A percentile compares a stretch with the other conserved stretches of the same genome.
Evolutionary conservation across 2,113 vertebrate species (phyloP).

Genomic region (Sapajus apella): DNA sequence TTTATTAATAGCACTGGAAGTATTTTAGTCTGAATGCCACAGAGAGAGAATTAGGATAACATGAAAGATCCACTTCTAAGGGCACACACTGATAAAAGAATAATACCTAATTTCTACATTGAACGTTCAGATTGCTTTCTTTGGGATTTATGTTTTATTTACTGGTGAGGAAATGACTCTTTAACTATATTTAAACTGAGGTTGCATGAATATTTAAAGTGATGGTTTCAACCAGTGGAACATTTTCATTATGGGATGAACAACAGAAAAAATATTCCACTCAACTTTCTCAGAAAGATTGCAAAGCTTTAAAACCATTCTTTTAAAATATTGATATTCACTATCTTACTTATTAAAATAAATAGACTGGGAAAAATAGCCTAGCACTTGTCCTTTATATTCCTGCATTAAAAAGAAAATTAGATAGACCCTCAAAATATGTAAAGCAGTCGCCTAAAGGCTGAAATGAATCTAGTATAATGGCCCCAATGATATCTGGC

Average conservation of each 20-base stretch:
- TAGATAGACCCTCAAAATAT: neutral
- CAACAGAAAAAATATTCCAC: neutral
- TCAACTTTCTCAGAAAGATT: neutral
- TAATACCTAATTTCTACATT: neutral
- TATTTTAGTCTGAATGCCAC: neutral
- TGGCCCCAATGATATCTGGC: accelerated
- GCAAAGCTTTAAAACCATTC: neutral
- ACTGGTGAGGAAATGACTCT: neutral
- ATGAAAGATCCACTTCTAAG: neutral
- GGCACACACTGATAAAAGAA: neutral
- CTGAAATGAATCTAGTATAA: neutral
- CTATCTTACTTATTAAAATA: neutral
- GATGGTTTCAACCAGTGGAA: neutral
- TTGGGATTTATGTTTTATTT: slow-evolving; percentile 33
- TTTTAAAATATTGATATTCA: neutral
- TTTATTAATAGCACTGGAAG: neutral
- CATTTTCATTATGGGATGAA: neutral
- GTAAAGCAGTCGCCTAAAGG: neutral
- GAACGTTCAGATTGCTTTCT: neutral
- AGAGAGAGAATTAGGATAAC: neutral
- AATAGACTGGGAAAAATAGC: neutral
- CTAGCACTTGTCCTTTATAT: neutral
- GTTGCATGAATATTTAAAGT: slow-evolving; percentile 22
- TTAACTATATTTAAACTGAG: slow-evolving; percentile 11
- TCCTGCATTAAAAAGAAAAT: neutral